A percentile compares a stretch with the other conserved stretches of the same genome.
Evolutionary conservation across 2,888 invertebrate genomes (phyloP).

Genomic region (Geophilus truncorum): DNA sequence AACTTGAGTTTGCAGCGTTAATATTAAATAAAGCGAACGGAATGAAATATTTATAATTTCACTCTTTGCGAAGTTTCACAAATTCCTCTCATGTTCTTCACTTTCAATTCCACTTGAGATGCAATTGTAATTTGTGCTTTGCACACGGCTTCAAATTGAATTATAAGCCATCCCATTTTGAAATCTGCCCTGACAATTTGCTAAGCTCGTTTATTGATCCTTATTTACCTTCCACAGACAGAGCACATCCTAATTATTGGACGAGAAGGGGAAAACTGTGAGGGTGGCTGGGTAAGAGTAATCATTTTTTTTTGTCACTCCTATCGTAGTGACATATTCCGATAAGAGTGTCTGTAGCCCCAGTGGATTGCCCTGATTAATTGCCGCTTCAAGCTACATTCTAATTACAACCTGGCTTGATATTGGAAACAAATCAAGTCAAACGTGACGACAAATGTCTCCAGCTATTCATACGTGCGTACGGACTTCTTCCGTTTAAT

Average conservation of each 20-base stretch:
- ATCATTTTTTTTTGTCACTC: neutral
- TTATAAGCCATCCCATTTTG: neutral
- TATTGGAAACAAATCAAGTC: conserved; percentile 10
- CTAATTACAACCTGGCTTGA: neutral
- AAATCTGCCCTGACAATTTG: neutral
- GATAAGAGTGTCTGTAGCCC: neutral
- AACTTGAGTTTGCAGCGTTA: neutral
- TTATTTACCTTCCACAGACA: neutral
- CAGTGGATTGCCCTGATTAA: neutral
- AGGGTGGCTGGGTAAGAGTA: neutral
- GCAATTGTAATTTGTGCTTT: too few relatives aligned
- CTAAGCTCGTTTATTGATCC: neutral
- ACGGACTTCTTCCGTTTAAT: neutral
- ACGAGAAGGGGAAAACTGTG: neutral
- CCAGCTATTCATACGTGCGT: neutral
- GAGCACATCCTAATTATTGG: conserved; percentile 3
- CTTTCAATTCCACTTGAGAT: neutral
- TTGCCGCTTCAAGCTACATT: conserved; percentile 5
- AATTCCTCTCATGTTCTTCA: neutral
- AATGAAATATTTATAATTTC: neutral
- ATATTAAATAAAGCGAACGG: neutral
- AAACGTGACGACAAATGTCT: conserved; percentile 10
- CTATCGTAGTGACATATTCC: neutral
- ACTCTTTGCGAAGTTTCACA: neutral
- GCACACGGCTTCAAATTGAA: too few relatives aligned